Base-by-base conservation (phyloP, 2,888 invertebrate species). In the Hoplodrina blanda region DNA sequence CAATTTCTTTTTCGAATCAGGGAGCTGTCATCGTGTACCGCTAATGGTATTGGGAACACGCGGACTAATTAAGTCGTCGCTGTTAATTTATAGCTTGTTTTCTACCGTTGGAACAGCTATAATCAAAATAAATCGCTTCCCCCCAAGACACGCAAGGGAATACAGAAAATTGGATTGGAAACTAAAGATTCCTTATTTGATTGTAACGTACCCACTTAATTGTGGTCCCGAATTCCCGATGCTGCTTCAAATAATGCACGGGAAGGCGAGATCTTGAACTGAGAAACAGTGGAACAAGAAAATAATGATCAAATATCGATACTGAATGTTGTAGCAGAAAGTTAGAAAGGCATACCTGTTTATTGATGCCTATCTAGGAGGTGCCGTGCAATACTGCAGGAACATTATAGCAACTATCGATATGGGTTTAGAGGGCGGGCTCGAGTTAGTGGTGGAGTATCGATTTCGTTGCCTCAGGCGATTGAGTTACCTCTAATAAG, bases 61-160 rank as follows among this genome's bases (percentile, higher is more conserved):
- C 87, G 85, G 86, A 87, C 91, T 95, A 95, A 95, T 95, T 95
- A 95, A 95, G 94, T 92, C 93, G 90, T 94, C 89, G 83, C 86
- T 88, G 90, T 93, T 93, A 94, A 95, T 95, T 95, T 95, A 95
- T 93, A 87, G 93, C 89, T 91, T 92, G 94, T 94, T 94, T 92
- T 93, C 92, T 88, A 90, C 87, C 85, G 87, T 87, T 88, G 88
- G 85, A 92, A 92, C 91, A 90, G 90, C 91, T 88, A 92, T 95
- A 95, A 95, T 95, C 94, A 93, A 94, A 95, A 95, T 91, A 94
- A 95, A 95, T 95, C 93, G 94, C 86, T 91, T 87, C 88, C 87
- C 86, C 82, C 87, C 86, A 90, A 91, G 91, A 92, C 95, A 95
- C 95, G 95, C 95, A 85, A 94, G 91, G 92, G 92, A 91, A 91